Evolutionary conservation across 2,888 invertebrate genomes (phyloP).

Genomic region (Cephus runcator): DNA sequence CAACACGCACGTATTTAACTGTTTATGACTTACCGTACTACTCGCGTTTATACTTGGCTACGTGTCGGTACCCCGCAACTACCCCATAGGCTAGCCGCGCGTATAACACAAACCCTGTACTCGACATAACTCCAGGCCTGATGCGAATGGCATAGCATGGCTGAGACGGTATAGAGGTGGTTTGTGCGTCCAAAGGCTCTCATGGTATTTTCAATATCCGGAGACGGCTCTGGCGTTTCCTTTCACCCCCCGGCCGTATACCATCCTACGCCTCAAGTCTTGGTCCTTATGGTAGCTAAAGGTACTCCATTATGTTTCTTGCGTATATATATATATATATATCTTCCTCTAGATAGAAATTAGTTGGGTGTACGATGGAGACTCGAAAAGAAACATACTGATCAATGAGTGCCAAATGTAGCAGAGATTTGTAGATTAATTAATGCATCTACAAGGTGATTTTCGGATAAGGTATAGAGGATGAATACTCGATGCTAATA

Average conservation of each 20-base stretch:
- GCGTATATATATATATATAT: background rate
- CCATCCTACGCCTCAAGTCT: background rate
- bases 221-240: constrained; percentile 37
- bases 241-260: constrained; percentile 15
- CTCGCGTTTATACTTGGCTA: constrained; percentile 1
- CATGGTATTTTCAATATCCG: constrained; percentile 62
- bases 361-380: background rate
- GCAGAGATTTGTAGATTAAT: background rate
- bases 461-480: background rate
- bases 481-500: background rate
- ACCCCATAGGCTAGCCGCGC: background rate
- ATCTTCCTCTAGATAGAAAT: background rate
- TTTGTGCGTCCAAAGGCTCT: constrained; percentile 42
- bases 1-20: constrained; percentile 17
- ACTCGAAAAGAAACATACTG: background rate
- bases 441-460: background rate
- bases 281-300: background rate
- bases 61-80: background rate
- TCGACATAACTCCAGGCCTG: background rate
- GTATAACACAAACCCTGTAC: background rate
- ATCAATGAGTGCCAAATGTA: background rate
- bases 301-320: background rate
- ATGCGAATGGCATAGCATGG: constrained; percentile 35
- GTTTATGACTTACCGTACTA: constrained; percentile 18
- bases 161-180: constrained; percentile 24